phyloP scores from a whole-genome alignment of 2,797 vertebrate genomes.

The Cossypha dichroa region DNA sequence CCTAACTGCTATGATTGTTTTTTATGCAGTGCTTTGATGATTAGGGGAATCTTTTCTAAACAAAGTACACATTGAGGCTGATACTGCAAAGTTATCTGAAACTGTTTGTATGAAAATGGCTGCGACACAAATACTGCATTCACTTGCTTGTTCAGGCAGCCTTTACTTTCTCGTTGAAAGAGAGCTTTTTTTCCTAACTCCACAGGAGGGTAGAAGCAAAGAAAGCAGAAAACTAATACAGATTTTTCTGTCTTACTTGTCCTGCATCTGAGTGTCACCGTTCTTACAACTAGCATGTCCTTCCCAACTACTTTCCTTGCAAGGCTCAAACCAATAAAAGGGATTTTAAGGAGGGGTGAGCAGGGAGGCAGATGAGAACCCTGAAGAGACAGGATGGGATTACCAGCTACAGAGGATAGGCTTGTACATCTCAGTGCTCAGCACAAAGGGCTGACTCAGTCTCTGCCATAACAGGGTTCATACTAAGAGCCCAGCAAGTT shows the following conservation, averaged over 20 bases:
- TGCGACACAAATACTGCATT: slow-evolving; percentile 17
- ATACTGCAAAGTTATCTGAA: slow-evolving; percentile 27
- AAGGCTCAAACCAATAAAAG: background rate
- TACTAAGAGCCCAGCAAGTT: background rate
- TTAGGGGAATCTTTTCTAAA: slow-evolving; percentile 6
- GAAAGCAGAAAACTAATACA: background rate
- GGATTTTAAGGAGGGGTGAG: background rate
- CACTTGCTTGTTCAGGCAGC: background rate
- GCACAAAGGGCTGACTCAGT: background rate
- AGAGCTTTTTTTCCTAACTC: background rate
- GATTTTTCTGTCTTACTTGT: background rate
- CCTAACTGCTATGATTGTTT: slow-evolving; percentile 26
- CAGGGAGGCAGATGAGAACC: background rate
- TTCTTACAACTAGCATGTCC: background rate
- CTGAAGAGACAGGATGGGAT: background rate
- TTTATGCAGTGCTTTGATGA: slow-evolving; percentile 17
- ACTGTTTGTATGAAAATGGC: slow-evolving; percentile 3
- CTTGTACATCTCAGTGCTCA: background rate
- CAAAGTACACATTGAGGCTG: slow-evolving; percentile 35
- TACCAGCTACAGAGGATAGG: background rate
- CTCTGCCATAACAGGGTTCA: background rate
- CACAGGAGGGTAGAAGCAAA: background rate
- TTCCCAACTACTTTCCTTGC: background rate
- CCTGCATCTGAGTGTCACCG: background rate
- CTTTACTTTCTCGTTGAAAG: background rate